Evolutionary conservation across 1,140 invertebrate genomes (phyloP).

Genomic region (Microplitis mediator): DNA sequence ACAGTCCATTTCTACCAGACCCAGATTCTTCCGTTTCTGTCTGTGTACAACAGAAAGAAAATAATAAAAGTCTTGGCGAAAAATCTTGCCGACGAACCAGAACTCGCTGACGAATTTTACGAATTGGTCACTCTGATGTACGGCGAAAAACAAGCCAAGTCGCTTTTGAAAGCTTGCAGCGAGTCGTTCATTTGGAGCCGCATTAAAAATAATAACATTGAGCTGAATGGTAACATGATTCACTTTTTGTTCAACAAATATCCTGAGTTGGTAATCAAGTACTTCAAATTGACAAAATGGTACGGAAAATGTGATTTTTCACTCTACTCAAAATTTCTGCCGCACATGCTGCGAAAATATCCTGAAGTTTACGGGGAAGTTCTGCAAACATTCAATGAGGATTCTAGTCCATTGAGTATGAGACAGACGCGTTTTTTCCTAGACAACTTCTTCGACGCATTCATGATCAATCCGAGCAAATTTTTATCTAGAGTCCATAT

Average conservation of each 20-base stretch:
- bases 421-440: conserved; percentile 31
- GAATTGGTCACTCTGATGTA: conserved; percentile 13
- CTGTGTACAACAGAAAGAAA: conserved; percentile 34
- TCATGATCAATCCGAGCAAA: not conserved
- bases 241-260: conserved; percentile 34
- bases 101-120: not conserved
- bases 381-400: too few species aligned
- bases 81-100: conserved; percentile 18
- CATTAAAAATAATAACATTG: conserved; percentile 22
- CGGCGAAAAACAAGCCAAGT: conserved; percentile 28
- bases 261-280: conserved; percentile 41
- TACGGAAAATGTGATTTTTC: not conserved
- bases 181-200: not conserved
- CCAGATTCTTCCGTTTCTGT: conserved; percentile 39
- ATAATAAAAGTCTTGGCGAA: conserved; percentile 38
- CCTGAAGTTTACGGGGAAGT: too few species aligned
- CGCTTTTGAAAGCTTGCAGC: not conserved
- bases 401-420: too few species aligned
- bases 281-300: conserved; percentile 33
- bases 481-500: conserved; percentile 31
- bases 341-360: not conserved
- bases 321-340: not conserved
- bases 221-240: conserved; percentile 16
- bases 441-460: conserved; percentile 26
- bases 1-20: conserved; percentile 38